Evolutionary conservation across 1,140 invertebrate species (phyloP), one percentile per base, ranked within the genome.

Genomic region (Epicauta chinensis): DNA sequence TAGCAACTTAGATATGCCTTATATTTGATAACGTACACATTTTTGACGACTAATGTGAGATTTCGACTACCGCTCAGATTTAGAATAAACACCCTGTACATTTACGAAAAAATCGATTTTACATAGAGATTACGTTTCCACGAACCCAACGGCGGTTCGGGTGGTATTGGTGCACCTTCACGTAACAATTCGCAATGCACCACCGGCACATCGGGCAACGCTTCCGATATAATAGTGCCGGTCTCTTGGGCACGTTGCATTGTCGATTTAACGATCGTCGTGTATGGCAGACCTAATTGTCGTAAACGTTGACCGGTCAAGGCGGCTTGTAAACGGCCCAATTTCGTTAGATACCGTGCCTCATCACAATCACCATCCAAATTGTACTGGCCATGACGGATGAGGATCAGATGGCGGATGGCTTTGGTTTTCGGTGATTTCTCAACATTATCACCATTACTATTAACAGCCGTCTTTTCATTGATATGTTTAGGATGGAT

Each of bases 311-410:
- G 71, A 0, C 93, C 94, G 10, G 92, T 93, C 13, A 81, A 66
- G 39, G 84, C 77, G 1, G 93, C 93, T 75, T 98, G 94, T 46
- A 82, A 73, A 63, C 79, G 79, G 32, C 92, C 90, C 89, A 95
- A 73, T 38, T 82, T 75, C 5, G 93, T 97, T 1, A 98, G 76
- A 39, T 73, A 73, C 65, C 86, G 78, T 23, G 91, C 83, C n/a
- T 76, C 71, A 70, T 97, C 93, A 12, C 70, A 78, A 35, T 74
- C 71, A 1, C 87, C 91, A 16, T 78, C 72, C 14, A 84, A 64
- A 58, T 93, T 81, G 66, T 97, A 98, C 67, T 98, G 94, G 0
- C 96, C 96, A 75, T 99, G 96, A 30, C 96, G 78, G 55, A 99
- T 88, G 4, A 98, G 77, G 57, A 98, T 79, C 23, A 98, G 68